Percentiles rank a stretch among this genome's conserved stretches.
These are phyloP conservation scores for Coelopa frigida DNA, from an alignment of 1,140 invertebrate species.

Conservation along the genomic window DNA sequence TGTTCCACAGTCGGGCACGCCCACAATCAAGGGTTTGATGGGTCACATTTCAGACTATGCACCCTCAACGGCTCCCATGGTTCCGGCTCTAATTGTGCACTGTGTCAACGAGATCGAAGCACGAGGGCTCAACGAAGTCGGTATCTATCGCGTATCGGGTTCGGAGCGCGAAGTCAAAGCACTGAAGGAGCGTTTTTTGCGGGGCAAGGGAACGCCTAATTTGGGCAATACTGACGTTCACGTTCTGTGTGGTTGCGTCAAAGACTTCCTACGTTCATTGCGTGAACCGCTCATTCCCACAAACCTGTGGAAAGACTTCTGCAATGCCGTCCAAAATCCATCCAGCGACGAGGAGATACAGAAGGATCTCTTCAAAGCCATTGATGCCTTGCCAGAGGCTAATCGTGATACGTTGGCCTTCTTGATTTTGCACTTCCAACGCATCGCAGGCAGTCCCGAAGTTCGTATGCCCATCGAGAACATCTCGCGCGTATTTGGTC, in stretches of 20 bases:
- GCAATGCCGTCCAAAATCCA: slow-evolving; percentile 51
- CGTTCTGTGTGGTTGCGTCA: slow-evolving; percentile 75
- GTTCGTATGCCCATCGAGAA: slow-evolving; percentile 74
- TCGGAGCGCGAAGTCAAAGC: slow-evolving; percentile 76
- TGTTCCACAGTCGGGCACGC: slow-evolving; percentile 49
- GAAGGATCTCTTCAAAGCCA: slow-evolving; percentile 54
- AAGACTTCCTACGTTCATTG: slow-evolving; percentile 74
- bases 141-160: slow-evolving; percentile 86
- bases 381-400: slow-evolving; percentile 69
- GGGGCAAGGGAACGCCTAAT: slow-evolving; percentile 64
- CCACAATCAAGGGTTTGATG: slow-evolving; percentile 45
- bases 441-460: slow-evolving; percentile 54
- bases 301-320: slow-evolving; percentile 67
- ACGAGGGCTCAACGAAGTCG: slow-evolving; percentile 74
- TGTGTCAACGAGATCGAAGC: slow-evolving; percentile 90
- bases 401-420: slow-evolving; percentile 85
- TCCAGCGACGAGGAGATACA: slow-evolving; percentile 48
- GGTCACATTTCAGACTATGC: slow-evolving; percentile 76
- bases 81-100: slow-evolving; percentile 87
- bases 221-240: slow-evolving; percentile 67
- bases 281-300: slow-evolving; percentile 76
- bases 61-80: slow-evolving; percentile 75
- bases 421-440: slow-evolving; percentile 75
- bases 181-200: slow-evolving; percentile 72
- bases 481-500: slow-evolving; percentile 76